Percentiles rank a stretch among this genome's conserved stretches.
phyloP scores from a whole-genome alignment of 2,113 vertebrate genomes.

The Hippopotamus amphibius region DNA sequence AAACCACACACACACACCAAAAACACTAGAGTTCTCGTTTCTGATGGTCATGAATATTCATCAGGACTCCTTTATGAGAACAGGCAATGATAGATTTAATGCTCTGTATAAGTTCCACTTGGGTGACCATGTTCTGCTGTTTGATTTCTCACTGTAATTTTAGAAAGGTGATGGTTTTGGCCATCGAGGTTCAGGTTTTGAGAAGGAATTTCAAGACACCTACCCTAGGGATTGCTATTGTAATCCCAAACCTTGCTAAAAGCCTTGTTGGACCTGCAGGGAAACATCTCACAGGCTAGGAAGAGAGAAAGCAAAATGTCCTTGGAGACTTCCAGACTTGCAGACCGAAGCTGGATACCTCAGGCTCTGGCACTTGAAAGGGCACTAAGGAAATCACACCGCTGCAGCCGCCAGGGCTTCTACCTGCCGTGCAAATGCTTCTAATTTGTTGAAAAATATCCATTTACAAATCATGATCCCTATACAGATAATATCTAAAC shows the following conservation, averaged over 20 bases:
- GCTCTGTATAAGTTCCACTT: not conserved
- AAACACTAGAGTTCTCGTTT: not conserved
- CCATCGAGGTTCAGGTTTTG: not conserved
- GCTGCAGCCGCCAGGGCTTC: not conserved
- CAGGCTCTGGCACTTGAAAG: not conserved
- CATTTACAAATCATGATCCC: not conserved
- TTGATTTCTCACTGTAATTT: conserved; percentile 32
- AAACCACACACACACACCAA: no score
- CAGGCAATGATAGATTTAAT: conserved; percentile 11
- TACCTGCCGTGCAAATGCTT: not conserved
- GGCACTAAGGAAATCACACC: not conserved
- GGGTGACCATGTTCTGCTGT: not conserved
- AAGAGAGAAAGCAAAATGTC: not conserved
- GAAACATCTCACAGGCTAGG: not conserved
- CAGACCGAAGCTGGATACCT: not conserved
- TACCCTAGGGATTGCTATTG: not conserved
- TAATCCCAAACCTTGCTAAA: not conserved
- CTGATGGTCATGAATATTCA: conserved; percentile 10
- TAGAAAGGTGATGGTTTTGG: conserved; percentile 22
- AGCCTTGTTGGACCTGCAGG: not conserved
- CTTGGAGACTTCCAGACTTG: not conserved
- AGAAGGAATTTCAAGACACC: conserved; percentile 51
- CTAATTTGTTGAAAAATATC: not conserved
- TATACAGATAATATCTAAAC: not conserved
- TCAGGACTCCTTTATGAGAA: conserved; percentile 49